Percentiles rank a stretch among this genome's conserved stretches.
These are phyloP conservation scores for Salticus scenicus DNA, from an alignment of 2,888 invertebrate genomes.

Conservation along the genomic window DNA sequence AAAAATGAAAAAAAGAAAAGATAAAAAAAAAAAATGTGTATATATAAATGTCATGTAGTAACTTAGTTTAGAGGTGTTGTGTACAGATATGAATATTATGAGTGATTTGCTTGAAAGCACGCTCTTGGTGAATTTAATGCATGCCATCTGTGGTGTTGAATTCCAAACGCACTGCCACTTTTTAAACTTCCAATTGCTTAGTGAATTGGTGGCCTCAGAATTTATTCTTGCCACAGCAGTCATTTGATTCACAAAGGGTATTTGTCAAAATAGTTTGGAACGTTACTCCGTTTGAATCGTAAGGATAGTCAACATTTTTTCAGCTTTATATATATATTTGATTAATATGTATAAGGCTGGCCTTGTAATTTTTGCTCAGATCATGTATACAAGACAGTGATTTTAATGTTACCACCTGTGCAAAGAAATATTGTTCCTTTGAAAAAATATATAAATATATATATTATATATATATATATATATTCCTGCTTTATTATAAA, in stretches of 20 bases:
- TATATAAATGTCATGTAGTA: conserved; percentile 64
- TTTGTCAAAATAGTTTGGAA: not conserved
- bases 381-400: conserved; percentile 61
- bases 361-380: conserved; percentile 69
- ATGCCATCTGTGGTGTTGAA: conserved; percentile 2
- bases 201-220: conserved; percentile 13
- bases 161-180: conserved; percentile 35
- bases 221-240: conserved; percentile 5
- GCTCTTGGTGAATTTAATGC: conserved; percentile 23
- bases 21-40: too few relatives aligned
- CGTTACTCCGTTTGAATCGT: not conserved
- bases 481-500: conserved; percentile 65
- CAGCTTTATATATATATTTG: conserved; percentile 52
- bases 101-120: conserved; percentile 31
- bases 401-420: conserved; percentile 68
- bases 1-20: conserved; percentile 24
- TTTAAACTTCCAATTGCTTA: conserved; percentile 13
- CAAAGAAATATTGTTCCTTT: conserved; percentile 68
- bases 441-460: conserved; percentile 2
- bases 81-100: conserved; percentile 29
- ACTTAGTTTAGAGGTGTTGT: conserved; percentile 62
- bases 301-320: conserved; percentile 30
- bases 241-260: conserved; percentile 17
- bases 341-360: conserved; percentile 58
- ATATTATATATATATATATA: conserved; percentile 11